phyloP scores from a whole-genome alignment of 2,888 invertebrate species.

The Lasioglossum morio region DNA sequence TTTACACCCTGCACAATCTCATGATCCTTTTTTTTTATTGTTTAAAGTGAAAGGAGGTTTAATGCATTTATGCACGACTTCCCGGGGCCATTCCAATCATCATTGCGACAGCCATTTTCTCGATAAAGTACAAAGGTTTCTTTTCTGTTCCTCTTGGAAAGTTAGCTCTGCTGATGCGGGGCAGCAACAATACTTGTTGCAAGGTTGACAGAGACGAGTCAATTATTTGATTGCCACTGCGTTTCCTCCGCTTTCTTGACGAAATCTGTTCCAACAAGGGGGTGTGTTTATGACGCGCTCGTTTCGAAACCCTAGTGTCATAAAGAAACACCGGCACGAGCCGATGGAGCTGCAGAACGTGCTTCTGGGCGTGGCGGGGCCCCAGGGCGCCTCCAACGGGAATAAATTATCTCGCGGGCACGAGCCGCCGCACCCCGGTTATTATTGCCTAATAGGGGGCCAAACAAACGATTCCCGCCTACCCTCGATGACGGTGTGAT shows the following conservation, averaged over 20 bases:
- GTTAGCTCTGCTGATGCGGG: background rate
- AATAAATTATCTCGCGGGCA: slow-evolving; percentile 80
- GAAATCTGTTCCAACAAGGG: slow-evolving; percentile 59
- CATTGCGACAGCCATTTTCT: background rate
- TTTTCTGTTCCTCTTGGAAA: background rate
- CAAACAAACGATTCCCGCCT: slow-evolving; percentile 82
- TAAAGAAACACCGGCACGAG: slow-evolving; percentile 80
- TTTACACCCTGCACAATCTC: background rate
- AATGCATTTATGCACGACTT: no score
- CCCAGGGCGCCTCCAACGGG: slow-evolving; percentile 80
- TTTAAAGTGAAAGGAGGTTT: no score
- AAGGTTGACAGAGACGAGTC: background rate
- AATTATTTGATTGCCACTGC: background rate
- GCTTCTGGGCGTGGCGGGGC: slow-evolving; percentile 82
- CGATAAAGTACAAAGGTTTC: background rate
- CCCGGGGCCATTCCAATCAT: no score
- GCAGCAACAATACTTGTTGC: background rate
- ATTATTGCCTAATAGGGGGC: slow-evolving; percentile 83
- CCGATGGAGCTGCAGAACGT: slow-evolving; percentile 62
- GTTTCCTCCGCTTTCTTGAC: slow-evolving; percentile 21
- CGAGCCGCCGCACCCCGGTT: slow-evolving; percentile 78
- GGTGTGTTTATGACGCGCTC: slow-evolving; percentile 82
- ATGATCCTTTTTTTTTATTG: no score
- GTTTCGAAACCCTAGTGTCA: slow-evolving; percentile 80
- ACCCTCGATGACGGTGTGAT: slow-evolving; percentile 78